Conservation (phyloP, 2,113 vertebrate genomes). For the Pao palembangensis region DNA sequence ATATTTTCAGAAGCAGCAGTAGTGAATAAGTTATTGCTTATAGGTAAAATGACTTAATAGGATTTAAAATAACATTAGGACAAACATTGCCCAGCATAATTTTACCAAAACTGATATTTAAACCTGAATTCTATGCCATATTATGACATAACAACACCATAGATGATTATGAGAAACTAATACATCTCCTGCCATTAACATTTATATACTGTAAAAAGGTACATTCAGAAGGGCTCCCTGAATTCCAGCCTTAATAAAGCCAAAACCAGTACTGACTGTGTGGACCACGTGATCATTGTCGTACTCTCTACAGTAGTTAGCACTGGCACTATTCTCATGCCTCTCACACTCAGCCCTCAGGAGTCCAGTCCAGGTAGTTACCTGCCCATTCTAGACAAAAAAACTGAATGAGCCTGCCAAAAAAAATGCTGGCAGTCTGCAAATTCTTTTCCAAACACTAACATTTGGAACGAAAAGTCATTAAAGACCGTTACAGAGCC, state of each 20-base stretch:
- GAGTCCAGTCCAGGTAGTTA: constrained; percentile 40
- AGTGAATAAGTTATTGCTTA: too few species aligned
- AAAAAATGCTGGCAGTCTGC: constrained; percentile 42
- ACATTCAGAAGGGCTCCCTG: constrained; percentile 61
- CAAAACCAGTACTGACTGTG: constrained; percentile 4
- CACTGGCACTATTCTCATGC: constrained; percentile 28
- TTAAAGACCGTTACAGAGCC: constrained; percentile 64
- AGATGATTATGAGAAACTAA: too few species aligned
- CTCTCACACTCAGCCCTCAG: constrained; percentile 39
- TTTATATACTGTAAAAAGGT: constrained; percentile 80
- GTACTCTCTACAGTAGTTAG: constrained; percentile 38
- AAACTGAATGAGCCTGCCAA: constrained; percentile 39
- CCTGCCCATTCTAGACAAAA: neutral
- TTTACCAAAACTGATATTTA: too few species aligned
- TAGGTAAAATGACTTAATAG: too few species aligned
- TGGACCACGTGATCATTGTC: constrained; percentile 12
- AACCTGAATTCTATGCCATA: too few species aligned
- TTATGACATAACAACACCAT: too few species aligned
- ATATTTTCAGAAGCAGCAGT: too few species aligned
- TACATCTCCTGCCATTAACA: too few species aligned
- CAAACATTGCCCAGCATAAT: too few species aligned
- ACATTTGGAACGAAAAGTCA: constrained; percentile 57
- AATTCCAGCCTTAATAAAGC: constrained; percentile 15
- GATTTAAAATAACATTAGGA: too few species aligned
- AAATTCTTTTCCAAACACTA: constrained; percentile 57